Percentiles rank a stretch among this genome's conserved stretches.
Evolutionary conservation across 2,888 invertebrate genomes (phyloP).

Genomic region (Hypolimnas misippus): DNA sequence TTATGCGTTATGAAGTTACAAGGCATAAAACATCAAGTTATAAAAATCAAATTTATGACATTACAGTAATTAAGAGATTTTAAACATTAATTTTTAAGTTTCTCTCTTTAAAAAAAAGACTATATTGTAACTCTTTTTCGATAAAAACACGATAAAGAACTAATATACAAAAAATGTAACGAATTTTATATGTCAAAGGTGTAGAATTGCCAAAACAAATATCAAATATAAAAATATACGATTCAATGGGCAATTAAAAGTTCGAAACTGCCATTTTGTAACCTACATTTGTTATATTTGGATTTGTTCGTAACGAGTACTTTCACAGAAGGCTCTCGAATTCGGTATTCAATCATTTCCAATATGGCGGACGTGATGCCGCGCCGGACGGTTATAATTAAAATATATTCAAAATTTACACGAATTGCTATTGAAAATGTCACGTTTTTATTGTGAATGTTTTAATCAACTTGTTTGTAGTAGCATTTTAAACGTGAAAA

Average conservation of each 20-base stretch:
- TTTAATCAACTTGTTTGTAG: too few species aligned
- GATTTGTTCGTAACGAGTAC: slow-evolving; percentile 8
- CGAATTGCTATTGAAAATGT: not conserved
- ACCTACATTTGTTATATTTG: not conserved
- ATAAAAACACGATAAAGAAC: too few species aligned
- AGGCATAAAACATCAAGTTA: too few species aligned
- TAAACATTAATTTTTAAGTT: too few species aligned
- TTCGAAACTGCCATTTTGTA: not conserved
- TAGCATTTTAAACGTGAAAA: too few species aligned
- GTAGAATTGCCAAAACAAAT: not conserved
- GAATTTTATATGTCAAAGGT: not conserved
- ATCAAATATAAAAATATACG: not conserved
- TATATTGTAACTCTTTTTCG: too few species aligned
- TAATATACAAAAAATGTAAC: not conserved
- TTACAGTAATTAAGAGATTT: too few species aligned
- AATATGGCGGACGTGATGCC: slow-evolving; percentile 6
- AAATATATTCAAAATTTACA: not conserved
- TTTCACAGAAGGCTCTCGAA: slow-evolving; percentile 7
- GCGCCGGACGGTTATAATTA: not conserved
- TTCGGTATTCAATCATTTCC: slow-evolving; percentile 13
- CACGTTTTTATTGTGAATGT: too few species aligned
- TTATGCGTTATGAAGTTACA: too few species aligned
- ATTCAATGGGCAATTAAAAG: slow-evolving; percentile 1
- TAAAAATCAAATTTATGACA: too few species aligned
- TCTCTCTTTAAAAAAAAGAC: too few species aligned